Evolutionary conservation across 2,797 vertebrate species (phyloP), one percentile per base, ranked within the genome.

Genomic region (Gephyroberyx darwinii): DNA sequence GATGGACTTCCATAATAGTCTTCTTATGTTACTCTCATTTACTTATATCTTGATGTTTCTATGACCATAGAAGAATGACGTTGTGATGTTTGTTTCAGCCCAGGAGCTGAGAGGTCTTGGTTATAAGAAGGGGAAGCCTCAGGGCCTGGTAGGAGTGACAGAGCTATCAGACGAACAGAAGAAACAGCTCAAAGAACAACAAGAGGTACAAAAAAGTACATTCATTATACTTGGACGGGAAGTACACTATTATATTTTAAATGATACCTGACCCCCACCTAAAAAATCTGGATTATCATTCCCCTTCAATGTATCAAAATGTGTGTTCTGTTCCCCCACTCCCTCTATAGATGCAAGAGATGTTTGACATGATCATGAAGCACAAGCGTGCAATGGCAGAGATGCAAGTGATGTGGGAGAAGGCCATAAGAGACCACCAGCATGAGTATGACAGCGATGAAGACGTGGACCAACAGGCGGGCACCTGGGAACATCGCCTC

Each of bases 321-420:
- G 20, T 68, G 13, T 35, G 0, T 35, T 17, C 20, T 22, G 50
- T 30, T 47, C 13, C 4, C 45, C 69, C 22, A 41, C 12, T 31
- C 66, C 4, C 3, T 0, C 30, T 48, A 0, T 80, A 99, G 98
- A 99, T 99, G 98, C 98, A 99, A 90, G 97, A 99, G 89, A 98
- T 99, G 96, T 99, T 96, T 0, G 96, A 98, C 41, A 94, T 99
- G 95, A 99, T 99, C 82, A 97, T 99, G 96, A 96, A 97, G 87
- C 98, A 99, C 91, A 99, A 99, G 88, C 93, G 92, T 0, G 95
- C 96, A 0, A 98, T 99, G 97, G 97, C 97, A 84, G 98, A 99
- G 66, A 96, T 99, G 96, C 97, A 99, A 88, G 75, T 94, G 69
- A 94, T 99, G 94, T 99, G 98, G 98, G 98, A 99, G 59, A 96